Percentiles rank a stretch among this genome's conserved stretches.
Evolutionary conservation across 2,888 invertebrate genomes (phyloP).

Genomic region (Microplitis deprimator): DNA sequence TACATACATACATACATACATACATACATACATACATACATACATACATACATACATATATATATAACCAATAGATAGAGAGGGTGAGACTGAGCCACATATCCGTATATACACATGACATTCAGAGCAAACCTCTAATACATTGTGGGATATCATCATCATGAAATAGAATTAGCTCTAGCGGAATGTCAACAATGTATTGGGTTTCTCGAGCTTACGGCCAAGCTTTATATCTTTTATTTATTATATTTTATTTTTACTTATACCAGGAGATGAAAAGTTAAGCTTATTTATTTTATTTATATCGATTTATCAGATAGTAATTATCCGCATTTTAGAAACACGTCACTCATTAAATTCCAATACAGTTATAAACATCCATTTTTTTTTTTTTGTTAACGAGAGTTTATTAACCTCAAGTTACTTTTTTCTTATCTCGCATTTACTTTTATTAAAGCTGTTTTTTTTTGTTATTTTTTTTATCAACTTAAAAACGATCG

Average conservation of each 20-base stretch:
- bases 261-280: neutral
- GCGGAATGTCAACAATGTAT: constrained; percentile 43
- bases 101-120: neutral
- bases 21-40: neutral
- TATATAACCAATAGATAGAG: neutral
- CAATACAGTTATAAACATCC: neutral
- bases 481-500: constrained; percentile 7
- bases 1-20: neutral
- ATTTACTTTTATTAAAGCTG: neutral
- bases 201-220: constrained; percentile 23
- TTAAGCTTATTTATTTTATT: neutral
- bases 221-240: constrained; percentile 19
- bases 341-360: neutral
- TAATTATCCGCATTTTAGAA: neutral
- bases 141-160: constrained; percentile 3
- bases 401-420: constrained; percentile 24
- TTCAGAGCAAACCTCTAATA: neutral
- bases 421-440: neutral
- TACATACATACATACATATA: neutral
- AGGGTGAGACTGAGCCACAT: neutral
- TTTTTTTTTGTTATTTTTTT: constrained; percentile 18
- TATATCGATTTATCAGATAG: neutral
- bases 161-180: constrained; percentile 29
- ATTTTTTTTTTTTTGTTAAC: constrained; percentile 9
- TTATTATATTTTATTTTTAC: neutral